Conservation (phyloP, 2,797 vertebrate species). For the Allobates femoralis region DNA sequence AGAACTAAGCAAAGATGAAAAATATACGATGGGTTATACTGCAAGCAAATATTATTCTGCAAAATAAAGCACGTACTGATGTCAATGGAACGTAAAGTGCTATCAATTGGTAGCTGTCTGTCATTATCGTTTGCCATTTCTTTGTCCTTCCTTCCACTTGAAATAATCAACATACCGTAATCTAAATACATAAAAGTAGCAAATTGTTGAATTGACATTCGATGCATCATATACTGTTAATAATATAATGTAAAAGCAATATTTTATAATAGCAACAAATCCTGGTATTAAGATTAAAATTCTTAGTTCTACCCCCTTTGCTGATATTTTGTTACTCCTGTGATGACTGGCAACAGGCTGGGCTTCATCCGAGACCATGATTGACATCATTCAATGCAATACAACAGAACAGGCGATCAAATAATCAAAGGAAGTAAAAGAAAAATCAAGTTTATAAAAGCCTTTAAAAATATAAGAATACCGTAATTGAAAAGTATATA, state of each 20-base stretch:
- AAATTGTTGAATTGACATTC: too few species aligned
- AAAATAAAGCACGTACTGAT: constrained; percentile 12
- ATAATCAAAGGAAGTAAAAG: too few species aligned
- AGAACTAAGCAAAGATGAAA: constrained; percentile 2
- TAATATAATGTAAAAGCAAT: background rate
- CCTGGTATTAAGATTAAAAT: background rate
- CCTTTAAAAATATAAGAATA: too few species aligned
- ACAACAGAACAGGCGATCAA: too few species aligned
- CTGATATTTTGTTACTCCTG: background rate
- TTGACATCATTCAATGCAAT: too few species aligned
- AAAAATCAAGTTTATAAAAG: too few species aligned
- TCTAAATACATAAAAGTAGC: background rate
- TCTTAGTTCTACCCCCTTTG: too few species aligned
- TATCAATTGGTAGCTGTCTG: background rate
- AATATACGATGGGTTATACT: background rate
- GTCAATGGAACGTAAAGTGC: background rate
- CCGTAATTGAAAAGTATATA: too few species aligned
- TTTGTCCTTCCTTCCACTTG: background rate
- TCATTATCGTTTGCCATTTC: background rate
- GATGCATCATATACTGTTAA: too few species aligned
- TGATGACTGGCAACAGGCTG: too few species aligned
- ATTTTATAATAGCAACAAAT: background rate
- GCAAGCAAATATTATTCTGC: constrained; percentile 24
- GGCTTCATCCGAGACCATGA: too few species aligned
- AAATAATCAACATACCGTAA: background rate